phyloP scores from a whole-genome alignment of 2,113 vertebrate genomes.

The Hystrix cristata region DNA sequence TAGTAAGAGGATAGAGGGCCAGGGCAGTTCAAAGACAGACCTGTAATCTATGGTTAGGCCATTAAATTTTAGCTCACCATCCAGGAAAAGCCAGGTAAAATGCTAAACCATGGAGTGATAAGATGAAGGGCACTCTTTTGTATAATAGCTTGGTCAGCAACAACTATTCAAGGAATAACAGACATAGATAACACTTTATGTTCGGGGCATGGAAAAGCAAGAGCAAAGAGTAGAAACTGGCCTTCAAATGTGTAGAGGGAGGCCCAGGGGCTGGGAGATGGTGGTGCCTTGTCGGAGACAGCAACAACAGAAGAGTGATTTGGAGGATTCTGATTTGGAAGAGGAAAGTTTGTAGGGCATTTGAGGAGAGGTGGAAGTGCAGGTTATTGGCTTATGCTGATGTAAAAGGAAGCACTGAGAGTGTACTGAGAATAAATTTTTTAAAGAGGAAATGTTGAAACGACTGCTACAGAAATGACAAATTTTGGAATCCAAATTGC shows the following conservation, averaged over 20 bases:
- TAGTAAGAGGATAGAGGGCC: neutral
- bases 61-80: neutral
- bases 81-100: neutral
- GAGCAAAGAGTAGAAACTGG: neutral
- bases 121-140: neutral
- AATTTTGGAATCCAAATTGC: neutral
- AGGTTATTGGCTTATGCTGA: neutral
- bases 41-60: neutral
- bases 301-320: too few relatives aligned
- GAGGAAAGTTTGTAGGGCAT: too few relatives aligned
- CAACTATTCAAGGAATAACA: neutral
- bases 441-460: neutral
- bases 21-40: neutral
- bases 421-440: neutral
- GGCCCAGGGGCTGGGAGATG: accelerated
- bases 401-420: neutral
- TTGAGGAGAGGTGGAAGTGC: neutral
- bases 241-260: neutral
- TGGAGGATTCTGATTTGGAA: neutral
- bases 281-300: neutral
- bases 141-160: too few relatives aligned
- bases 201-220: neutral
- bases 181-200: neutral
- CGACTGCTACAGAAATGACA: neutral
- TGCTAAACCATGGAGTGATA: neutral